These are phyloP conservation scores for Nyctalus aviator DNA, from an alignment of 2,797 vertebrate genomes.

Conservation along the genomic window DNA sequence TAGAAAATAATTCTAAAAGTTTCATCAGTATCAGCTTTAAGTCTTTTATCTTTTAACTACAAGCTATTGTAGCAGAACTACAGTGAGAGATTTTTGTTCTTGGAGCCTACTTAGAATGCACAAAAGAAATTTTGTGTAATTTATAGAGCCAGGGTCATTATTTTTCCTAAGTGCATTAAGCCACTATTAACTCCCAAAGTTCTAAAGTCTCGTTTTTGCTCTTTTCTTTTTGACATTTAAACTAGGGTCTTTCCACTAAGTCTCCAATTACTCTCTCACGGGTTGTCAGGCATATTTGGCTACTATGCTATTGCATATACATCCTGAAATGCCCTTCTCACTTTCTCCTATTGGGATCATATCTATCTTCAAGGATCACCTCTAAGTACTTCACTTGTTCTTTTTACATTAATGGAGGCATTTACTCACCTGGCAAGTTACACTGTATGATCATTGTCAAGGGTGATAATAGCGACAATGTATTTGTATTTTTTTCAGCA, in stretches of 20 bases:
- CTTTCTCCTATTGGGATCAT: background rate
- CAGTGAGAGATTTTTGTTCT: background rate
- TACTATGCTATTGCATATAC: background rate
- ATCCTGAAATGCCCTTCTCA: background rate
- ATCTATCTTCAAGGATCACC: background rate
- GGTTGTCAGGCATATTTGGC: background rate
- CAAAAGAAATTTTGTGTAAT: constrained; percentile 52
- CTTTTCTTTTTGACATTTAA: background rate
- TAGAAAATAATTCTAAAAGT: constrained; percentile 31
- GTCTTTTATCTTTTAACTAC: background rate
- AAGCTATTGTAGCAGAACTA: constrained; percentile 14
- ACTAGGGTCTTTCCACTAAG: background rate
- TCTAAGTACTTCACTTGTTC: background rate
- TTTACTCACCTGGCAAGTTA: background rate
- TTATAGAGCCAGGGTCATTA: constrained; percentile 12
- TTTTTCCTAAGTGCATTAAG: constrained; percentile 37
- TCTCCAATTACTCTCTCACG: background rate
- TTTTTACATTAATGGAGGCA: background rate
- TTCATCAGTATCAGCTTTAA: constrained; percentile 17
- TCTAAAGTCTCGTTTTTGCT: background rate
- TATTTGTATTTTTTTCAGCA: background rate
- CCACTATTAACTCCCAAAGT: constrained; percentile 13
- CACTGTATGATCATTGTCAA: background rate
- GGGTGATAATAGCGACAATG: background rate
- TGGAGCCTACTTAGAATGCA: background rate